These are phyloP conservation scores for Gallirallus australis DNA, from an alignment of 2,797 vertebrate genomes.

Conservation along the genomic window DNA sequence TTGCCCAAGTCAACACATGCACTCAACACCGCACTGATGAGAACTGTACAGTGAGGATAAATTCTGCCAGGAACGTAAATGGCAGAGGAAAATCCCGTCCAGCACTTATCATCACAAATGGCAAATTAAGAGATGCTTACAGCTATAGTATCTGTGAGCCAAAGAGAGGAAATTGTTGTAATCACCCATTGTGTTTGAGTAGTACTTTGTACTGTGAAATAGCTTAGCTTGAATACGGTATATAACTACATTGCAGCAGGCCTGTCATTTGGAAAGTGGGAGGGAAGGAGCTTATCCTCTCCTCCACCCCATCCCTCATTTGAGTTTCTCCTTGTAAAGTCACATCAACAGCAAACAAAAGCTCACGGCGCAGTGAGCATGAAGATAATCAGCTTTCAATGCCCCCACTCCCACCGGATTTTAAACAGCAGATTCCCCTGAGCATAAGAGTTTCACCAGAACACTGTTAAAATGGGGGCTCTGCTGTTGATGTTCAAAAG, in stretches of 20 bases:
- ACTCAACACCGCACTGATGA: not conserved
- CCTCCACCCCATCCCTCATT: not conserved
- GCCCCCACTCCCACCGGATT: not conserved
- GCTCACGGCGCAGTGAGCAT: not conserved
- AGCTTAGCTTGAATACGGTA: not conserved
- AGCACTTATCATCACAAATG: not conserved
- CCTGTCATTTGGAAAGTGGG: conserved; percentile 18
- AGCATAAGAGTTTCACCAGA: not conserved
- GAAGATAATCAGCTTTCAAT: not conserved
- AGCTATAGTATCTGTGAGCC: not conserved
- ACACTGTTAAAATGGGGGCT: not conserved
- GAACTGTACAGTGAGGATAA: not conserved
- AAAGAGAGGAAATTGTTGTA: conserved; percentile 29
- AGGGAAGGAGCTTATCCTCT: conserved; percentile 16
- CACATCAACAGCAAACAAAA: not conserved
- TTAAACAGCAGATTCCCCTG: not conserved
- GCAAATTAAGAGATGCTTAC: conserved; percentile 40
- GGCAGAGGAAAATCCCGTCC: conserved; percentile 4
- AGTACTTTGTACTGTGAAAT: conserved; percentile 40
- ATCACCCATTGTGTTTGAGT: conserved; percentile 48
- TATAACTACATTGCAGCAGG: conserved; percentile 3
- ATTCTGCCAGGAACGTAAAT: not conserved
- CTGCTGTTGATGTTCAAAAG: not conserved
- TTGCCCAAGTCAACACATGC: not conserved
- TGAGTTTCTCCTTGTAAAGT: conserved; percentile 33